Base-by-base conservation (phyloP, 2,797 vertebrate genomes). In the Centropyge bicolor region DNA sequence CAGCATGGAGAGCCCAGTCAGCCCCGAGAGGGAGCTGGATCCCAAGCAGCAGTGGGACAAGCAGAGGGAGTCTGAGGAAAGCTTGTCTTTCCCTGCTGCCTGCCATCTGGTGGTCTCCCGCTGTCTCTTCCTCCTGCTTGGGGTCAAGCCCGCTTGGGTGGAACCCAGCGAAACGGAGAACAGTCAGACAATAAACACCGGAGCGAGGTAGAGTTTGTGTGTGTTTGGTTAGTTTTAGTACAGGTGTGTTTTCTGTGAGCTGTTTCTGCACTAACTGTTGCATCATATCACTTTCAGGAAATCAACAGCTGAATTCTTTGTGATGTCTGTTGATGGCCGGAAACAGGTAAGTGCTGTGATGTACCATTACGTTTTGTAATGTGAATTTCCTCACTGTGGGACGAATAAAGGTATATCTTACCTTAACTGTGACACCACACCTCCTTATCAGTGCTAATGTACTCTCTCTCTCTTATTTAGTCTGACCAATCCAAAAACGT, bases 21-120 rank as follows among this genome's bases (percentile, higher is more conserved):
- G 93, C 62, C 95, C 94, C 5, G 94, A 94, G 79, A 82, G 88
- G 51, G 94, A 95, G 56, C 78, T 87, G 9, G 74, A 93, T 16
- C 81, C 84, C 59, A 90, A 82, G 78, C 90, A 90, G 62, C 89
- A 91, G 35, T 92, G 91, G 91, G 93, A 94, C 43, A 91, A 86
- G 71, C 86, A 82, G 51, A 73, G 83, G 62, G 90, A 92, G n/a
- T 88, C 87, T 0, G 92, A 94, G 67, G 94, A 95, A 55, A 89
- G 89, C 68, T 84, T 94, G 81, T 92, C 95, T 66, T 96, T 96
- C 82, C 91, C 93, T 5, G 87, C 91, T 7, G 91, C 92, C 81
- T 96, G 96, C 87, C 95, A 95, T 90, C 90, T 95, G 86, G 90
- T 96, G 68, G 94, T 96, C 61, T 95, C 94, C 71, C 96, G 94